A percentile compares a stretch with the other conserved stretches of the same genome.
phyloP scores from a whole-genome alignment of 2,888 invertebrate genomes.

The Smittia aterrima region DNA sequence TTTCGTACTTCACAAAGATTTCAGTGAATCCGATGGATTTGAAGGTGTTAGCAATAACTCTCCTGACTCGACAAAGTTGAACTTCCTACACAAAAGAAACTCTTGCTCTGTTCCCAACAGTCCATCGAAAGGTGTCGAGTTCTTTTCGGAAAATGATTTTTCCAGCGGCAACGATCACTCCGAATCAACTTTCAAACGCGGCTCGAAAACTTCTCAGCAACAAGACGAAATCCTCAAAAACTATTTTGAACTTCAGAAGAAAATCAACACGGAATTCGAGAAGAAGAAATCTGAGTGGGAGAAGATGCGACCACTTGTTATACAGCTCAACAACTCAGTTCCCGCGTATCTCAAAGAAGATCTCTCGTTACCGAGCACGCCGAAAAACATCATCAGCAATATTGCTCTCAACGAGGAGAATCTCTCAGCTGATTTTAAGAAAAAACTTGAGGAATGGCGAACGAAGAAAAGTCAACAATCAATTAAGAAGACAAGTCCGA shows the following conservation, averaged over 20 bases:
- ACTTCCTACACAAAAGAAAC: slow-evolving; percentile 43
- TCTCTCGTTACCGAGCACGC: slow-evolving; percentile 49
- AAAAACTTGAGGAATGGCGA: slow-evolving; percentile 86
- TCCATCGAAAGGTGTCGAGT: slow-evolving; percentile 64
- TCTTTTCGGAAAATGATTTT: slow-evolving; percentile 60
- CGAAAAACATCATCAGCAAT: slow-evolving; percentile 43
- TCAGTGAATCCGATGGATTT: slow-evolving; percentile 37
- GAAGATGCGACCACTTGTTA: slow-evolving; percentile 33
- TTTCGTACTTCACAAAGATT: slow-evolving; percentile 48
- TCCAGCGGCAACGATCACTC: slow-evolving; percentile 56
- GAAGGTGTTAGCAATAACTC: neutral
- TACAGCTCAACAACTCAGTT: slow-evolving; percentile 24
- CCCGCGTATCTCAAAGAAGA: slow-evolving; percentile 42
- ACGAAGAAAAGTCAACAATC: slow-evolving; percentile 52
- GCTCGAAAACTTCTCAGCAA: slow-evolving; percentile 47
- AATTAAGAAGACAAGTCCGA: slow-evolving; percentile 61
- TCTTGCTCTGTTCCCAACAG: slow-evolving; percentile 67
- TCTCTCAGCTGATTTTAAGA: slow-evolving; percentile 74
- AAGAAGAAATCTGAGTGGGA: slow-evolving; percentile 68
- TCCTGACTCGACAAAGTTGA: slow-evolving; percentile 29
- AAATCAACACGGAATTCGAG: slow-evolving; percentile 72
- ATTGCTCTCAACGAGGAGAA: slow-evolving; percentile 60
- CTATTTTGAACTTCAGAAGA: slow-evolving; percentile 69
- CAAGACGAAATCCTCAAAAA: slow-evolving; percentile 69
- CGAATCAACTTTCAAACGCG: slow-evolving; percentile 50